Conservation (phyloP, 2,113 vertebrate species). For the Ageneiosus marmoratus region DNA sequence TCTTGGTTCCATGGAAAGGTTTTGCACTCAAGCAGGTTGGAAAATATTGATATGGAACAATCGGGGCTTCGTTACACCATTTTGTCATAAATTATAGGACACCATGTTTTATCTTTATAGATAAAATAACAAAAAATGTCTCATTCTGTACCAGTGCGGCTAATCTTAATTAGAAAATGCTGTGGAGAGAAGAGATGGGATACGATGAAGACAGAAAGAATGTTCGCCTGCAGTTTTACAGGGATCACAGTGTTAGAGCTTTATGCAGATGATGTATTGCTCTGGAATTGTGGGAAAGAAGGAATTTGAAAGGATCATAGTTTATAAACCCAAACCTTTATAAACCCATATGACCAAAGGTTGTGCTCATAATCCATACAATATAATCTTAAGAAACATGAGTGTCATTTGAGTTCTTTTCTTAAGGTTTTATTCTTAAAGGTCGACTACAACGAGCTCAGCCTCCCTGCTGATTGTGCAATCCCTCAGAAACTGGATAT, state of each 20-base stretch:
- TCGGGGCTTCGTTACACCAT: not conserved
- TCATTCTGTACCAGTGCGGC: not conserved
- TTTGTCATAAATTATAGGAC: conserved; percentile 19
- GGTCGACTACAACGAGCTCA: too few species aligned
- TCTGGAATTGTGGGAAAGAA: not conserved
- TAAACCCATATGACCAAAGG: not conserved
- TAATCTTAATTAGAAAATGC: conserved; percentile 39
- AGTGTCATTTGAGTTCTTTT: not conserved
- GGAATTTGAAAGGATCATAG: not conserved
- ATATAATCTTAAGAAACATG: not conserved
- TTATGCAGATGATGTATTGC: not conserved
- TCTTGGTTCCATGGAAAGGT: not conserved
- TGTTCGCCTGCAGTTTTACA: not conserved
- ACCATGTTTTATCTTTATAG: conserved; percentile 4
- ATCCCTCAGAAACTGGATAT: too few species aligned
- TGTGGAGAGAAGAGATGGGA: conserved; percentile 28
- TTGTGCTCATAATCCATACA: not conserved
- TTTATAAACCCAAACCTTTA: not conserved
- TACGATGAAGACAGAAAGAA: not conserved
- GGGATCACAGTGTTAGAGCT: not conserved
- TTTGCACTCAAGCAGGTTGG: not conserved
- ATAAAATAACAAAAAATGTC: not conserved
- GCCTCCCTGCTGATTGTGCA: too few species aligned
- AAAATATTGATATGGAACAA: not conserved
- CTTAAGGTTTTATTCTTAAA: too few species aligned